phyloP scores from a whole-genome alignment of 2,888 invertebrate genomes.

The Drosophila diplacantha region DNA sequence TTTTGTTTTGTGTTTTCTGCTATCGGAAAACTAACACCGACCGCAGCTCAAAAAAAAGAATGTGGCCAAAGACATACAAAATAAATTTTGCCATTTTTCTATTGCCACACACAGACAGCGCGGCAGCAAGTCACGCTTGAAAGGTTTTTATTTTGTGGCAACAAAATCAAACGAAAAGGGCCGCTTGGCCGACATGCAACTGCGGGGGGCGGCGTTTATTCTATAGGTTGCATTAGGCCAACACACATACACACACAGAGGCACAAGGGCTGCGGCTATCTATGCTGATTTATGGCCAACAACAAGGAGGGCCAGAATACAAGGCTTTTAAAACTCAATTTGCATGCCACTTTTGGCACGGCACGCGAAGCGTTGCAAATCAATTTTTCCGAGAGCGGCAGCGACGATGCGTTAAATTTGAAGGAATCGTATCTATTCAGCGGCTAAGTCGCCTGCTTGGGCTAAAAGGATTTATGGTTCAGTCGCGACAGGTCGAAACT shows the following conservation, averaged over 20 bases:
- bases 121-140: conserved; percentile 65
- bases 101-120: conserved; percentile 57
- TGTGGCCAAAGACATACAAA: conserved; percentile 61
- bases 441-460: conserved; percentile 26
- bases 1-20: conserved; percentile 45
- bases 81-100: conserved; percentile 63
- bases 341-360: conserved; percentile 64
- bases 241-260: conserved; percentile 23
- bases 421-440: conserved; percentile 55
- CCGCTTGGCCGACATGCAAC: conserved; percentile 48
- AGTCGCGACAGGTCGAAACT: conserved; percentile 43
- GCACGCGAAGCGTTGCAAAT: conserved; percentile 37
- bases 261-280: conserved; percentile 43
- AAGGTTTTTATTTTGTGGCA: conserved; percentile 68
- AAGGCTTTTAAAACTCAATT: conserved; percentile 67
- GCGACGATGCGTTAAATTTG: conserved; percentile 72
- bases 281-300: conserved; percentile 63
- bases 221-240: conserved; percentile 57
- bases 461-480: conserved; percentile 60
- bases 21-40: conserved; percentile 48
- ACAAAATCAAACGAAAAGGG: conserved; percentile 68
- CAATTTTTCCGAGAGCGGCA: conserved; percentile 45
- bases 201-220: conserved; percentile 3
- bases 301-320: conserved; percentile 46
- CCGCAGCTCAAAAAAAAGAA: conserved; percentile 43